Evolutionary conservation across 2,113 vertebrate genomes (phyloP).

Genomic region (Natator depressus): DNA sequence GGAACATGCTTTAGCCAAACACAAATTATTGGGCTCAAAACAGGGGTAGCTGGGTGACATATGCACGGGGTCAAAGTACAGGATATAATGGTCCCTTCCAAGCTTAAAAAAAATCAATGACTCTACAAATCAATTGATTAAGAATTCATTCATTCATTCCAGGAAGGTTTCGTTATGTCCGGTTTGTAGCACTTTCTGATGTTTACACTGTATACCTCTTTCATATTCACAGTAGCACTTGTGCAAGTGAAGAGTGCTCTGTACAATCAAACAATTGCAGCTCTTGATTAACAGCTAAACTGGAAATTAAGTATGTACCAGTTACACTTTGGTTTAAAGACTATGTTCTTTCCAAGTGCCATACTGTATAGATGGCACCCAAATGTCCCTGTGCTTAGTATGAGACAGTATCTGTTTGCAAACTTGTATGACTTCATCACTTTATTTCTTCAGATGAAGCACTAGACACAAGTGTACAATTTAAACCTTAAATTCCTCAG

Average conservation of each 20-base stretch:
- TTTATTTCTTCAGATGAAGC: not conserved
- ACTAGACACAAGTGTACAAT: not conserved
- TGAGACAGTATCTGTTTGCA: slow-evolving; percentile 21
- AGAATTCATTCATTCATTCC: not conserved
- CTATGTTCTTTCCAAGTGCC: slow-evolving; percentile 7
- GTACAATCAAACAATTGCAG: not conserved
- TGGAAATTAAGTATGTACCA: not conserved
- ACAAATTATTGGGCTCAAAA: not conserved
- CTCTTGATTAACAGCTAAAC: slow-evolving; percentile 1
- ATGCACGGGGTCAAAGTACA: not conserved
- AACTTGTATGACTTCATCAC: slow-evolving; percentile 29
- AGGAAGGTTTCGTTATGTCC: not conserved
- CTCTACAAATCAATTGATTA: not conserved
- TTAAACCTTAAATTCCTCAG: slow-evolving; percentile 5
- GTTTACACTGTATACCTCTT: not conserved
- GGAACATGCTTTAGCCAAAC: not conserved
- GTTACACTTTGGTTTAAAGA: not conserved
- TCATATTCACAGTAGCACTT: not conserved
- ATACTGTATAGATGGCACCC: not conserved
- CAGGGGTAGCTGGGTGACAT: not conserved
- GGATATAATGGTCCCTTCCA: not conserved
- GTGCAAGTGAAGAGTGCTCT: not conserved
- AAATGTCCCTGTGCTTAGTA: not conserved
- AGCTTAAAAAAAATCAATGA: not conserved
- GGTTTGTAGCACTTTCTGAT: not conserved